Evolutionary conservation across 2,797 vertebrate species (phyloP).

Genomic region (Phoxinus dragarum): DNA sequence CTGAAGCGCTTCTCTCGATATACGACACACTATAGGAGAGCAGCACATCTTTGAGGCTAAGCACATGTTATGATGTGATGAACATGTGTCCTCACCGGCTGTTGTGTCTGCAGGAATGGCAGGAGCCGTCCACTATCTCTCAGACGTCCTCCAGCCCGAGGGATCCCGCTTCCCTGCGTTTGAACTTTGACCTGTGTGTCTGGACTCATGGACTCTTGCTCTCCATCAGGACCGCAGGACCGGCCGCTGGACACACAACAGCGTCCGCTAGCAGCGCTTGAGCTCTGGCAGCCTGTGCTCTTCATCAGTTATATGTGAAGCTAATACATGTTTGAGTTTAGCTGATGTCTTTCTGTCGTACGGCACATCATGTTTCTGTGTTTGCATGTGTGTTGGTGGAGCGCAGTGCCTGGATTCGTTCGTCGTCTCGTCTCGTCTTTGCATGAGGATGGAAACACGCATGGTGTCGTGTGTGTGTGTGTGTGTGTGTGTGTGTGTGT

Average conservation of each 20-base stretch:
- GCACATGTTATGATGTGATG: no score
- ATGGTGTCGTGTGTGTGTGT: no score
- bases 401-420: constrained; percentile 51
- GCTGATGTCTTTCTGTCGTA: constrained; percentile 6
- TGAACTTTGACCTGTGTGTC: constrained; percentile 81
- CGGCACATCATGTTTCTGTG: constrained; percentile 18
- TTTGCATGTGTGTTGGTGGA: constrained; percentile 69
- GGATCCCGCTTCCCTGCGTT: constrained; percentile 92
- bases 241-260: not conserved
- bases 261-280: not conserved
- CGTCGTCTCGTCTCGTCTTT: constrained; percentile 56
- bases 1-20: no score
- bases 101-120: constrained; percentile 89
- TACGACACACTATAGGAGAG: no score
- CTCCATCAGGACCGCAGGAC: not conserved
- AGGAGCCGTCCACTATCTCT: constrained; percentile 93
- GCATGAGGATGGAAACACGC: constrained; percentile 66
- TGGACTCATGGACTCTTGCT: not conserved
- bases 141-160: constrained; percentile 87
- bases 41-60: no score
- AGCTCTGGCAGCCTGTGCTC: constrained; percentile 21
- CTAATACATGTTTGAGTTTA: constrained; percentile 13
- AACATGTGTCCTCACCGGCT: not conserved
- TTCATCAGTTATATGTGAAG: not conserved
- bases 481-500: no score